A percentile compares a stretch with the other conserved stretches of the same genome.
Evolutionary conservation across 1,140 invertebrate species (phyloP).

Genomic region (Meloidogyne exigua): DNA sequence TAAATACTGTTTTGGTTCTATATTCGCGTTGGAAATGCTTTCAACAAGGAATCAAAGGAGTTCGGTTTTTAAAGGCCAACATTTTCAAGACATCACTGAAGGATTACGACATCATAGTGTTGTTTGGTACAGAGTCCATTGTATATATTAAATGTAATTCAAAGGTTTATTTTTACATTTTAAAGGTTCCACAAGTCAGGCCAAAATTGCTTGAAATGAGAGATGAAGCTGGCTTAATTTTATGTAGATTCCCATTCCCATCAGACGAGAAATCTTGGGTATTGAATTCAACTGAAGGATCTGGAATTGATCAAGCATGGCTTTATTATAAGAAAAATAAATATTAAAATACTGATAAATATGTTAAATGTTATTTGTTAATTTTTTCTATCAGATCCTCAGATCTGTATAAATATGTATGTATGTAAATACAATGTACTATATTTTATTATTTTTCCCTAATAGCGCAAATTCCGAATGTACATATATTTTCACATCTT

Average conservation of each 20-base stretch:
- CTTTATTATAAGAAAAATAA: conserved; percentile 41
- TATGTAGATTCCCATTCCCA: conserved; percentile 58
- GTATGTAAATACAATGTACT: background rate
- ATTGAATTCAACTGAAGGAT: conserved; percentile 43
- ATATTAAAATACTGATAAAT: background rate
- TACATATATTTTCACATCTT: background rate
- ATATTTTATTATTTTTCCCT: conserved; percentile 9
- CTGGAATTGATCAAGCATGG: conserved; percentile 60
- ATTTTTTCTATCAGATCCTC: background rate
- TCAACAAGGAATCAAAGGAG: conserved; percentile 26
- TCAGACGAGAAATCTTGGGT: conserved; percentile 38
- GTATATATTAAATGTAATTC: conserved; percentile 22
- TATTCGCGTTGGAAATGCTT: conserved; percentile 48
- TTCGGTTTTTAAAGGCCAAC: conserved; percentile 35
- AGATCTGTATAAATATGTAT: background rate
- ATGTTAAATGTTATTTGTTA: background rate
- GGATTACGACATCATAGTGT: conserved; percentile 48
- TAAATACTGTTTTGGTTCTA: conserved; percentile 53
- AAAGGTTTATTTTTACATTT: conserved; percentile 9
- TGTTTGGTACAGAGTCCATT: conserved; percentile 60
- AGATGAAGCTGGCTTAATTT: conserved; percentile 44
- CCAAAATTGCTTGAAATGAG: conserved; percentile 56
- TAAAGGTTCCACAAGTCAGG: conserved; percentile 48
- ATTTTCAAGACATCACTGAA: conserved; percentile 57
- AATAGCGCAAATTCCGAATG: conserved; percentile 6